phyloP scores from a whole-genome alignment of 2,797 vertebrate species.

The Sternarchorhynchus goeldii region DNA sequence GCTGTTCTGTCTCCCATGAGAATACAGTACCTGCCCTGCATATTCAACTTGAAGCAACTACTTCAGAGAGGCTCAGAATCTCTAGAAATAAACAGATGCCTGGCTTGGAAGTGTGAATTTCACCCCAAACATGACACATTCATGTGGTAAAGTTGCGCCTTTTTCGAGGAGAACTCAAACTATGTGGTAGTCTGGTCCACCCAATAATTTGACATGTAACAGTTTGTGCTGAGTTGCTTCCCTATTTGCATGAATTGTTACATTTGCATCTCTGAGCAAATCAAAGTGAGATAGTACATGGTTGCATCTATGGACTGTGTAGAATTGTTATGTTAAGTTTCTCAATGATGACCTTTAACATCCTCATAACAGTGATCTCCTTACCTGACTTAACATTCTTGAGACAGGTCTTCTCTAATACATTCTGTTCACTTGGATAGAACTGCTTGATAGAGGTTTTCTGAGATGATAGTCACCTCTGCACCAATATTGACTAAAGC shows the following conservation, averaged over 20 bases:
- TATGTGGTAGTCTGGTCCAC: conserved; percentile 4
- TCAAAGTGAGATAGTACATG: conserved; percentile 24
- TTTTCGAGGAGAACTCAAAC: too few relatives aligned
- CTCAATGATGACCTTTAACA: too few relatives aligned
- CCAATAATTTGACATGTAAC: neutral
- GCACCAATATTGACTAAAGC: conserved; percentile 34
- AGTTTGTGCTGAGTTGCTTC: conserved; percentile 23
- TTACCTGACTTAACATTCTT: conserved; percentile 13
- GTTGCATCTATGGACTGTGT: conserved; percentile 21
- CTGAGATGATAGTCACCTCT: conserved; percentile 33
- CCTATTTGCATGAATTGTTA: conserved; percentile 29
- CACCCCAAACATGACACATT: too few relatives aligned
- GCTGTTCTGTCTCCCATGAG: conserved; percentile 64
- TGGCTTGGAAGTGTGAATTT: too few relatives aligned
- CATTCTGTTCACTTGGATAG: neutral
- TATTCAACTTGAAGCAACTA: neutral
- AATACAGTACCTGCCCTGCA: conserved; percentile 37
- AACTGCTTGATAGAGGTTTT: conserved; percentile 22
- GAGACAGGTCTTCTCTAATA: neutral
- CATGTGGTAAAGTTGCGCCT: too few relatives aligned
- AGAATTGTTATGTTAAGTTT: conserved; percentile 24
- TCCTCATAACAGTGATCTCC: neutral
- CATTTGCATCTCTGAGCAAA: conserved; percentile 7
- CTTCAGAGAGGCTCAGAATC: too few relatives aligned
- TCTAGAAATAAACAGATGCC: too few relatives aligned